Conservation (phyloP, 2,797 vertebrate genomes). For the Etheostoma nigrum region DNA sequence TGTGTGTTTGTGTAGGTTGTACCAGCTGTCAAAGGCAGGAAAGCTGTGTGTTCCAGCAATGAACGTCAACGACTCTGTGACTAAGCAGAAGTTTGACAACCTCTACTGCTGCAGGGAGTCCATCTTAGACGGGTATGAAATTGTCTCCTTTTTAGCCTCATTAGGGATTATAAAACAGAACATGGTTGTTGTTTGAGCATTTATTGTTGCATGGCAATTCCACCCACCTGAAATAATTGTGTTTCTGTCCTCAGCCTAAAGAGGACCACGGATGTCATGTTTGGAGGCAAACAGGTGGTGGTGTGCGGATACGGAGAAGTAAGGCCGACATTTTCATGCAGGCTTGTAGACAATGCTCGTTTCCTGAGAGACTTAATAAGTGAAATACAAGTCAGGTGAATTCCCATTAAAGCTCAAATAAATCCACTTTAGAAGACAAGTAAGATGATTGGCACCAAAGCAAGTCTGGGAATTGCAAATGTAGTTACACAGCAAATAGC, state of each 20-base stretch:
- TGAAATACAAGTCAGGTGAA: not conserved
- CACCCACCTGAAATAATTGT: slow-evolving; percentile 8
- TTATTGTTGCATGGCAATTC: slow-evolving; percentile 7
- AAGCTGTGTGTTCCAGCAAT: slow-evolving; percentile 97
- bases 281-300: slow-evolving; percentile 96
- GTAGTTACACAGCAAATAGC: not conserved
- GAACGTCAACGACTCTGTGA: slow-evolving; percentile 98
- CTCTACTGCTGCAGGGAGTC: slow-evolving; percentile 98
- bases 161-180: not conserved
- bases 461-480: not conserved
- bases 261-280: slow-evolving; percentile 97
- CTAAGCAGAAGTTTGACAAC: slow-evolving; percentile 99
- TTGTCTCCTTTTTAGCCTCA: not conserved
- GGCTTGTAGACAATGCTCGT: not conserved
- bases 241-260: slow-evolving; percentile 86
- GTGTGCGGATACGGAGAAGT: slow-evolving; percentile 99
- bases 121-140: slow-evolving; percentile 92
- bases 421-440: not conserved
- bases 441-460: not conserved
- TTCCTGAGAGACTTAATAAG: not conserved
- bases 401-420: not conserved
- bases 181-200: not conserved
- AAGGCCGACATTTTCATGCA: slow-evolving; percentile 36
- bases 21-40: slow-evolving; percentile 96
- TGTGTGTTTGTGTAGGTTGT: slow-evolving; percentile 84